phyloP scores from a whole-genome alignment of 2,888 invertebrate genomes.

The Chaitophorus viminalis region DNA sequence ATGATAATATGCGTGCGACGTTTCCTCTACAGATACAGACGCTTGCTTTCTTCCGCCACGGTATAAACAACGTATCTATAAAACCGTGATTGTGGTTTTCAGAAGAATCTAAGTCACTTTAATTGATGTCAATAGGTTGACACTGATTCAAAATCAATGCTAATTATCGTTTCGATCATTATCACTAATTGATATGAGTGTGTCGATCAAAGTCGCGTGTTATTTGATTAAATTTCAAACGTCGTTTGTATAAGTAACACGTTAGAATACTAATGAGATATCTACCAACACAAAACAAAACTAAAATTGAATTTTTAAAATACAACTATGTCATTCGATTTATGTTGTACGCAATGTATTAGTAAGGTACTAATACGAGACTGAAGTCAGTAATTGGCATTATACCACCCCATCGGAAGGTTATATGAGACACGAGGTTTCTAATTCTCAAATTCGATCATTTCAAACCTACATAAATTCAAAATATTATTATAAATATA shows the following conservation, averaged over 20 bases:
- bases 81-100: background rate
- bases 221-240: background rate
- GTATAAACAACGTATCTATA: background rate
- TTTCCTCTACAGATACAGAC: background rate
- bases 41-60: slow-evolving; percentile 24
- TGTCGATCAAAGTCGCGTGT: background rate
- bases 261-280: background rate
- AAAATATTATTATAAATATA: no score
- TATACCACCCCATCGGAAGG: no score
- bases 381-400: no score
- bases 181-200: background rate
- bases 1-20: background rate
- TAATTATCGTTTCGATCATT: background rate
- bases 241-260: background rate
- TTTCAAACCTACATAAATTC: no score
- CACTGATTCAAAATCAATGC: background rate
- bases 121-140: slow-evolving; percentile 21
- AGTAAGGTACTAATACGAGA: no score
- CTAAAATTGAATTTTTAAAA: background rate
- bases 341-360: no score
- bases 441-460: no score
- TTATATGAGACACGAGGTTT: no score
- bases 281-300: background rate
- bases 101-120: background rate
- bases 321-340: no score